Conservation (phyloP, 2,797 vertebrate species). For the Heterohyrax brucei region DNA sequence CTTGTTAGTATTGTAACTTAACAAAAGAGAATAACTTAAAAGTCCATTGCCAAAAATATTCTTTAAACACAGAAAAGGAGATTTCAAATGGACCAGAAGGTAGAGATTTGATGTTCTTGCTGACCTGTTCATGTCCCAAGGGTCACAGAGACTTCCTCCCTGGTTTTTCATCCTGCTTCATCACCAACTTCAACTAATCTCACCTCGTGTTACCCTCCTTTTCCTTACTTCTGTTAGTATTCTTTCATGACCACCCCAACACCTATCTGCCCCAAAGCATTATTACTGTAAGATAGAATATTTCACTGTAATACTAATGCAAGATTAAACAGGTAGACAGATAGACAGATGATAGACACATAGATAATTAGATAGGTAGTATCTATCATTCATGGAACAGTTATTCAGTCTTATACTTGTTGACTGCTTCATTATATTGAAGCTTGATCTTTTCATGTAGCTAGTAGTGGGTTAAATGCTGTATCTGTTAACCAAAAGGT, state of each 20-base stretch:
- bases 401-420: not conserved
- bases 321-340: not conserved
- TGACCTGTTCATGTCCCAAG: fast-evolving
- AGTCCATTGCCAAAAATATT: not conserved
- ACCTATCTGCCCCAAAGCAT: not conserved
- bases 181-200: fast-evolving
- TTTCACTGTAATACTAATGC: not conserved
- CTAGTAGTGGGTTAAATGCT: too few species aligned
- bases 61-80: not conserved
- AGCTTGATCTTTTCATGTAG: not conserved
- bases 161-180: not conserved
- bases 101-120: fast-evolving
- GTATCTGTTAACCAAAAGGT: too few species aligned
- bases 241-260: not conserved
- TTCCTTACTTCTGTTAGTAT: fast-evolving
- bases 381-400: not conserved
- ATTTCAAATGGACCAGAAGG: not conserved
- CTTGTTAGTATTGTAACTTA: not conserved
- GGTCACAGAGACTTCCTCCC: not conserved
- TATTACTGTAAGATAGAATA: not conserved
- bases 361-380: too few species aligned
- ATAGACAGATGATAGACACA: not conserved
- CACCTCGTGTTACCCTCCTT: not conserved
- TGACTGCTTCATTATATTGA: not conserved
- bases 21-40: not conserved